Conservation (phyloP, 2,797 vertebrate genomes). For the Lutjanus argentimaculatus region DNA sequence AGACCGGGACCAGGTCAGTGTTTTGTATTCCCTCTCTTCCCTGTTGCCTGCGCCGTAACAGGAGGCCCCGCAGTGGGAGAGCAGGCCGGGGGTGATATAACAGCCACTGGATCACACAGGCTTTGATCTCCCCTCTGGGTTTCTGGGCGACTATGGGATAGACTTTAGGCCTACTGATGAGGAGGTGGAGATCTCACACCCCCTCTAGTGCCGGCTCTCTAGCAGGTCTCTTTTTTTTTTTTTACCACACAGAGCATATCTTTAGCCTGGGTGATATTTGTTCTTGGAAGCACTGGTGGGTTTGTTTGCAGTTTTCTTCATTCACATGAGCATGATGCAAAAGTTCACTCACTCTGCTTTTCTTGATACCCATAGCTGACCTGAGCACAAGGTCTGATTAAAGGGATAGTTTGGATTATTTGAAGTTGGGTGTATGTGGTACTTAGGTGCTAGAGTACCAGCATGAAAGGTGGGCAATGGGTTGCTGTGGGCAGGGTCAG, state of each 20-base stretch:
- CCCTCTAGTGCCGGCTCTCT: conserved; percentile 51
- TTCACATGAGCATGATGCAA: neutral
- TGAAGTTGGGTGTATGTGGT: no score
- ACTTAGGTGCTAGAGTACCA: no score
- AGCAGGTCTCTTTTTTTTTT: conserved; percentile 30
- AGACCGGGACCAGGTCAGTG: conserved; percentile 39
- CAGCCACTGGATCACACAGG: conserved; percentile 76
- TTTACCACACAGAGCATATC: conserved; percentile 27
- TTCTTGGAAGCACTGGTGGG: neutral
- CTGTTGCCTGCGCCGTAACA: conserved; percentile 42
- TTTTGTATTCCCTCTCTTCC: conserved; percentile 51
- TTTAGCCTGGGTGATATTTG: conserved; percentile 17
- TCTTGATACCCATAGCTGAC: neutral
- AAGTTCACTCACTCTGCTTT: conserved; percentile 4
- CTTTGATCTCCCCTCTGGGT: conserved; percentile 78
- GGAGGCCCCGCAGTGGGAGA: conserved; percentile 69
- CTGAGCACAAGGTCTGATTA: conserved; percentile 6
- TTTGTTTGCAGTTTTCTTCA: conserved; percentile 2
- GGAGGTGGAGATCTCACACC: conserved; percentile 64
- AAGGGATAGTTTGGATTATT: no score
- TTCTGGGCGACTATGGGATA: conserved; percentile 62
- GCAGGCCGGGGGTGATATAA: conserved; percentile 70
- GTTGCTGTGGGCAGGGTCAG: no score
- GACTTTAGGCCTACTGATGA: conserved; percentile 73
- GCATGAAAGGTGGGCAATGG: no score